These are phyloP conservation scores for Peribatodes rhomboidaria DNA, from an alignment of 2,888 invertebrate species.

Conservation along the genomic window DNA sequence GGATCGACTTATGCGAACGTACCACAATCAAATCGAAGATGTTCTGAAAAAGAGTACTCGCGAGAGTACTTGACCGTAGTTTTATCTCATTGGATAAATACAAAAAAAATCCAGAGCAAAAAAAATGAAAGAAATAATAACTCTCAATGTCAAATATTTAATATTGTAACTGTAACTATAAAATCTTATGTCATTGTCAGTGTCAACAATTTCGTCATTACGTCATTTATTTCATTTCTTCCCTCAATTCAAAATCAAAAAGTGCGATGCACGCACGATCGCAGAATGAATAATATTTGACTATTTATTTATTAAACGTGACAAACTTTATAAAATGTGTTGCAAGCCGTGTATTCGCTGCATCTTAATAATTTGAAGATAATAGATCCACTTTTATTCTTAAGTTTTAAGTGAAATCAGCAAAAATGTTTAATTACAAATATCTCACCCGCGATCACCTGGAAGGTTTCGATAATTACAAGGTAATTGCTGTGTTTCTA, in stretches of 20 bases:
- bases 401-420: conserved; percentile 44
- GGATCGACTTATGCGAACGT: no score
- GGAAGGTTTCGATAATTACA: conserved; percentile 97
- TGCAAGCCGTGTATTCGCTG: conserved; percentile 1
- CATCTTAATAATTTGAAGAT: conserved; percentile 15
- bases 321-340: conserved; percentile 26
- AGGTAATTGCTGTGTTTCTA: conserved; percentile 82
- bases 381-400: conserved; percentile 3
- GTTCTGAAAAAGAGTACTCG: no score
- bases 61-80: no score
- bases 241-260: background rate
- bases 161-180: background rate
- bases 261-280: conserved; percentile 1
- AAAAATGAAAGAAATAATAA: background rate
- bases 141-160: background rate
- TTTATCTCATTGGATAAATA: no score
- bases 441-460: conserved; percentile 95
- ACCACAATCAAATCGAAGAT: no score
- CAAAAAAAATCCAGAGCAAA: background rate
- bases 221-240: background rate
- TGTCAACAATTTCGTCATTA: background rate
- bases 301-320: conserved; percentile 4
- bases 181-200: background rate
- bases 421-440: conserved; percentile 88
- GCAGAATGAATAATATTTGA: background rate